Base-by-base conservation (phyloP, 2,113 vertebrate genomes). In the Xiphias gladius region DNA sequence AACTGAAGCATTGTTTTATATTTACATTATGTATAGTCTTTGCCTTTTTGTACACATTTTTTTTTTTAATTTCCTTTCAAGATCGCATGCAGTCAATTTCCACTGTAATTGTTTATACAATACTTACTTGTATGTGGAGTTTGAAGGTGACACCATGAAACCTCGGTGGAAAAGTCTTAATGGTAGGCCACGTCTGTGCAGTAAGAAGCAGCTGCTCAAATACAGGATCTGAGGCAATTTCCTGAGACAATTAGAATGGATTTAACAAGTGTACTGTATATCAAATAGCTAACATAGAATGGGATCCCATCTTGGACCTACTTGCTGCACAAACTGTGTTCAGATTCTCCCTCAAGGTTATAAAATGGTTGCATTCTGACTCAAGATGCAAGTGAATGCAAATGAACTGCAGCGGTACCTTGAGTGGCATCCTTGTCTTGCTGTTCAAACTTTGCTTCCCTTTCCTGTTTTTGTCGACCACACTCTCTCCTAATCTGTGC, bases 401-500 rank as follows among this genome's bases (percentile, higher is more conserved):
- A 63, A 39, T 30, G 22, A 17, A 76, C 28, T 76, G 54, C 68
- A 30, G 71, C 46, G 62, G 80, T 26, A 59, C 74, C 67, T 46
- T 22, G 64, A 59, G 43, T 65, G 35, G 59, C 75, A 14, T 75
- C 66, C 43, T 74, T 68, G 84, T 63, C 59, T 70, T 84, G 43
- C 32, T 70, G 14, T 48, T 72, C 54, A 57, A 55, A 50, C 19
- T 75, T 52, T 73, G 52, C 79, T 69, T 50, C 72, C 71, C 68
- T 61, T 39, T 59, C 71, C 80, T 35, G 70, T 80, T 70, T 71
- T n/a, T 67, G 39, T 58, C 11, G 0, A 72, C 48, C 65, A 70
- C 64, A 26, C 73, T 58, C 24, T 73, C 59, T 85, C 87, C 79
- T 91, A 92, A 90, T 79, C 78, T 90, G 26, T 93, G 69, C 86